A percentile compares a stretch with the other conserved stretches of the same genome.
Conservation (phyloP, 2,797 vertebrate species). For the Myripristis jacobus region DNA sequence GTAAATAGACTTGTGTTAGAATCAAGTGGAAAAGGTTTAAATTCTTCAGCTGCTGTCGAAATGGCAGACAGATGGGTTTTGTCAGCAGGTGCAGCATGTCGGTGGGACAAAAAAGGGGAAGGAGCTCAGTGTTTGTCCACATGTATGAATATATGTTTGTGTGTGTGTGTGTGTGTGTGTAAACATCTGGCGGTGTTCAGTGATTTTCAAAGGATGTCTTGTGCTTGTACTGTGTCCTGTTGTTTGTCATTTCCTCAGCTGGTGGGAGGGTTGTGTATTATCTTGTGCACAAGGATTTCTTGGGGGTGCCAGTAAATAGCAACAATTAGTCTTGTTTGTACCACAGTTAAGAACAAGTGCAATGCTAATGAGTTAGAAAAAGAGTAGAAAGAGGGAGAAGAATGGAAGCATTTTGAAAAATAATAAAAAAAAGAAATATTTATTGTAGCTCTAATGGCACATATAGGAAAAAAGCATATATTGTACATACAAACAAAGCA, state of each 20-base stretch:
- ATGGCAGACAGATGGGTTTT: slow-evolving; percentile 31
- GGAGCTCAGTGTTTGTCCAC: slow-evolving; percentile 1
- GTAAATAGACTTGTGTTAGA: slow-evolving; percentile 46
- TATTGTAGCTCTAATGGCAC: too few relatives aligned
- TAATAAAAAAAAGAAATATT: too few relatives aligned
- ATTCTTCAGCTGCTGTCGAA: slow-evolving; percentile 33
- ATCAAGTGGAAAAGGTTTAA: slow-evolving; percentile 49
- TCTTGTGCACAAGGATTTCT: too few relatives aligned
- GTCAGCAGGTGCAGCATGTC: slow-evolving; percentile 24
- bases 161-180: slow-evolving; percentile 4
- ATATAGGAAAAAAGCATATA: too few relatives aligned
- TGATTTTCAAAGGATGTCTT: background rate
- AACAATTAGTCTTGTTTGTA: too few relatives aligned
- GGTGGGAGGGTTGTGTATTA: background rate
- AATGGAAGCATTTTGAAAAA: too few relatives aligned
- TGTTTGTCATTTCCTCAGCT: background rate
- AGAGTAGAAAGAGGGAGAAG: too few relatives aligned
- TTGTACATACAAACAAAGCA: too few relatives aligned
- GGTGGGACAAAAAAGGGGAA: slow-evolving; percentile 16
- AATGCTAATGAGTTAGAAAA: too few relatives aligned
- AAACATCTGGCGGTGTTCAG: background rate
- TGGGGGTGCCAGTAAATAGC: background rate
- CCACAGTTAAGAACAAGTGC: too few relatives aligned
- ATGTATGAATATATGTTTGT: too few relatives aligned
- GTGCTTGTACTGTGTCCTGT: background rate